phyloP scores from a whole-genome alignment of 2,113 vertebrate species.

The Otocyon megalotis region DNA sequence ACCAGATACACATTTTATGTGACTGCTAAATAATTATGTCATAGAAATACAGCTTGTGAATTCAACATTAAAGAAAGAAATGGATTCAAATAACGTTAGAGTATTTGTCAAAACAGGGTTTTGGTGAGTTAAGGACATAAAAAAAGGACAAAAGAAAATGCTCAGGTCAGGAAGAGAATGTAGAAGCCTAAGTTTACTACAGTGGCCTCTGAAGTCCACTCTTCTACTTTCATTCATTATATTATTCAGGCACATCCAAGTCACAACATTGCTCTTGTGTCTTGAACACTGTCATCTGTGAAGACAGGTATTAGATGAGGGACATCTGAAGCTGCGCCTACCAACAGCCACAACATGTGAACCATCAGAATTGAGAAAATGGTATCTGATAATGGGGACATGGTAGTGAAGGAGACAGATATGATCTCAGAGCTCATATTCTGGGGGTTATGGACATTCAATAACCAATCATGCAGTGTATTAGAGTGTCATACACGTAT shows the following conservation, averaged over 20 bases:
- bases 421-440: not conserved
- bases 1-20: conserved; percentile 86
- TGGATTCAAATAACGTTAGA: conserved; percentile 66
- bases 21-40: conserved; percentile 83
- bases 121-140: conserved; percentile 72
- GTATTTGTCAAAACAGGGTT: conserved; percentile 76
- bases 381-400: not conserved
- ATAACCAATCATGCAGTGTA: not conserved
- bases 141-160: conserved; percentile 46
- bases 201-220: not conserved
- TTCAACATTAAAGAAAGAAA: conserved; percentile 81
- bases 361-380: not conserved
- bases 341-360: not conserved
- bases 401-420: not conserved
- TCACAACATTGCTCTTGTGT: not conserved
- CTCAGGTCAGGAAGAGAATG: not conserved
- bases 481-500: not conserved
- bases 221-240: not conserved
- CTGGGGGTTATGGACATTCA: not conserved
- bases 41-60: conserved; percentile 68
- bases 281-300: not conserved
- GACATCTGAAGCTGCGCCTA: not conserved
- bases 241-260: not conserved
- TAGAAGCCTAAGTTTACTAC: not conserved
- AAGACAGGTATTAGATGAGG: not conserved